These are phyloP conservation scores for Psammodynastes pulverulentus DNA, from an alignment of 2,113 vertebrate species.

Conservation along the genomic window DNA sequence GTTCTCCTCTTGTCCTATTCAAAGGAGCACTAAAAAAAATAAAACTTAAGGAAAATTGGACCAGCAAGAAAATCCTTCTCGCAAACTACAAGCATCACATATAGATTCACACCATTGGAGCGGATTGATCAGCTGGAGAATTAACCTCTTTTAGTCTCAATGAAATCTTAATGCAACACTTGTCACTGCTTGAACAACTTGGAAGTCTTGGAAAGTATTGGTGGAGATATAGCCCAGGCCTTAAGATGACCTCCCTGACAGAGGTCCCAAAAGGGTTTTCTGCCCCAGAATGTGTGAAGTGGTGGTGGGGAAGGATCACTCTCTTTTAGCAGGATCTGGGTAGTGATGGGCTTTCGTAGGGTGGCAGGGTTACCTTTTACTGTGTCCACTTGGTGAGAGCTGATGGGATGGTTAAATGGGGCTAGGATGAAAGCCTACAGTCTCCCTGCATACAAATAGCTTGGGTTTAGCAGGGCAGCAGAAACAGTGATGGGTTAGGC, in stretches of 20 bases:
- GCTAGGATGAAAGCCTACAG: background rate
- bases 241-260: too few relatives aligned
- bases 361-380: background rate
- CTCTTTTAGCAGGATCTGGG: background rate
- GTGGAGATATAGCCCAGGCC: background rate
- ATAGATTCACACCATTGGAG: background rate
- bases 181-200: background rate
- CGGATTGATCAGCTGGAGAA: background rate
- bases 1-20: background rate
- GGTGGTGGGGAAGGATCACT: background rate
- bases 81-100: background rate
- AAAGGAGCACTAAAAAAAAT: background rate
- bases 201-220: background rate
- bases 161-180: background rate
- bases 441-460: background rate
- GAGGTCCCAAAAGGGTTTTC: too few relatives aligned
- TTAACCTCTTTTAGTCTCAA: background rate
- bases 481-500: background rate
- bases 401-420: background rate
- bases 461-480: background rate
- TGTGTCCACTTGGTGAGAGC: background rate
- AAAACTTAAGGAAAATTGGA: background rate
- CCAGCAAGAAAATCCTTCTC: background rate
- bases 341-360: background rate
- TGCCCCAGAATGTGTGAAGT: too few relatives aligned